These are phyloP conservation scores for Gari tellinella DNA, from an alignment of 2,888 invertebrate genomes.

Conservation along the genomic window DNA sequence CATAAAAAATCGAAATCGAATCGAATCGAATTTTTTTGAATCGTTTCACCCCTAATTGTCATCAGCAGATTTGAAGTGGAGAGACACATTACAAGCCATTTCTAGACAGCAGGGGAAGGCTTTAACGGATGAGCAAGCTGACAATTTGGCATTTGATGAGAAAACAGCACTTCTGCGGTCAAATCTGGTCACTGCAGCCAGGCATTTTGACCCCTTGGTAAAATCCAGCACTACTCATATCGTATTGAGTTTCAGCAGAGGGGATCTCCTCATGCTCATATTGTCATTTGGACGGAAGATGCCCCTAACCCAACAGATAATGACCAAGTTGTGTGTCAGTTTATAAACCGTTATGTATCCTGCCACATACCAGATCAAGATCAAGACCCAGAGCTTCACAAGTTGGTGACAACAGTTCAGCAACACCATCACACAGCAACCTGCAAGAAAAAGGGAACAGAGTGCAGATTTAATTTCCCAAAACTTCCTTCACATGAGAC, in stretches of 20 bases:
- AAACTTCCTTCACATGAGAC: slow-evolving; percentile 28
- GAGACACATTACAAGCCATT: slow-evolving; percentile 59
- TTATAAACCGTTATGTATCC: slow-evolving; percentile 30
- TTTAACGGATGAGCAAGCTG: slow-evolving; percentile 37
- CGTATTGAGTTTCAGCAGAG: slow-evolving; percentile 52
- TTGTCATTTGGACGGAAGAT: slow-evolving; percentile 40
- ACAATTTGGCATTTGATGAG: slow-evolving; percentile 56
- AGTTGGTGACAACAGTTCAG: slow-evolving; percentile 32
- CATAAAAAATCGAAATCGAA: no score
- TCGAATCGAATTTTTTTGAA: no score
- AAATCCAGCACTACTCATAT: slow-evolving; percentile 30
- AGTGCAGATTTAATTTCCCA: slow-evolving; percentile 38
- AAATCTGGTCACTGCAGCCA: slow-evolving; percentile 66
- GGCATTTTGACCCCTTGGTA: slow-evolving; percentile 61
- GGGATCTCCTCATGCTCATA: slow-evolving; percentile 56
- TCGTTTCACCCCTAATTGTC: slow-evolving; percentile 35
- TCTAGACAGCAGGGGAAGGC: slow-evolving; percentile 42
- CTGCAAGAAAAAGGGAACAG: slow-evolving; percentile 42
- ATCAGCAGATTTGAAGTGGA: slow-evolving; percentile 68
- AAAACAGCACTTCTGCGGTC: slow-evolving; percentile 45
- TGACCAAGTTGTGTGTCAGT: slow-evolving; percentile 8
- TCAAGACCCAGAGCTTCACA: slow-evolving; percentile 23
- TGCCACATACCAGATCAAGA: slow-evolving; percentile 18
- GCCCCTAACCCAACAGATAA: slow-evolving; percentile 21
- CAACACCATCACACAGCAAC: slow-evolving; percentile 37